A percentile compares a stretch with the other conserved stretches of the same genome.
Conservation (phyloP, 2,797 vertebrate genomes). For the Lacerta bilineata region DNA sequence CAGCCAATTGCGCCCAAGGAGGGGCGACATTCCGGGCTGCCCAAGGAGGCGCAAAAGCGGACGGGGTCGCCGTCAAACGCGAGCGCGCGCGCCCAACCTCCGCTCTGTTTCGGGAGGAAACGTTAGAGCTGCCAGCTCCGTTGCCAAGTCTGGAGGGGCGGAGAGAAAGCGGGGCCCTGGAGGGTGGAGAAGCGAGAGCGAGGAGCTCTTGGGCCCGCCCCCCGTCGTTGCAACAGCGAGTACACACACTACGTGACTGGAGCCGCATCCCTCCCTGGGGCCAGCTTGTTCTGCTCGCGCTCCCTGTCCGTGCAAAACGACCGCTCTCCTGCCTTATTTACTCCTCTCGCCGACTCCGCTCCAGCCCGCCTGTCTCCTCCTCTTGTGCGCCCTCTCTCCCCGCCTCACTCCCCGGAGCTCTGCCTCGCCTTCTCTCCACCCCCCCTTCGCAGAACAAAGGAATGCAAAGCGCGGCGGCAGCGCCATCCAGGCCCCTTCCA, state of each 20-base stretch:
- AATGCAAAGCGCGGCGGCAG: slow-evolving; percentile 59
- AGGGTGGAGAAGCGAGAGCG: not conserved
- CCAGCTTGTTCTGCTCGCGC: slow-evolving; percentile 49
- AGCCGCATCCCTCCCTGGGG: slow-evolving; percentile 55
- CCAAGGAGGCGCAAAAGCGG: slow-evolving; percentile 1
- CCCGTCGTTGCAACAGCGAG: slow-evolving; percentile 29
- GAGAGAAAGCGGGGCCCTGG: not conserved
- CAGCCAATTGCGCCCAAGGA: too few relatives aligned
- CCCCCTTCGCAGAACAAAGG: slow-evolving; percentile 75
- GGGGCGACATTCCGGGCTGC: not conserved
- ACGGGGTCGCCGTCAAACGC: not conserved
- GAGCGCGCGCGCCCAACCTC: not conserved
- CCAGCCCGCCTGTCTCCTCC: slow-evolving; percentile 31
- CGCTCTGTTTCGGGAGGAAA: not conserved
- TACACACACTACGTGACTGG: slow-evolving; percentile 56
- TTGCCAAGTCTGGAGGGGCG: slow-evolving; percentile 27
- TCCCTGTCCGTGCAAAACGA: slow-evolving; percentile 45
- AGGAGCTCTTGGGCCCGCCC: not conserved
- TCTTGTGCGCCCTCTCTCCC: slow-evolving; percentile 38
- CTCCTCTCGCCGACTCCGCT: slow-evolving; percentile 16
- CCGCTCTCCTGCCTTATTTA: slow-evolving; percentile 17
- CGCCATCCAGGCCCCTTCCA: slow-evolving; percentile 31
- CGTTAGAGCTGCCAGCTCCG: not conserved
- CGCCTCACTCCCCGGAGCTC: slow-evolving; percentile 8
- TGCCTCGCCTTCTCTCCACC: slow-evolving; percentile 38